Evolutionary conservation across 1,140 invertebrate species (phyloP).

Genomic region (Philaenus spumarius): DNA sequence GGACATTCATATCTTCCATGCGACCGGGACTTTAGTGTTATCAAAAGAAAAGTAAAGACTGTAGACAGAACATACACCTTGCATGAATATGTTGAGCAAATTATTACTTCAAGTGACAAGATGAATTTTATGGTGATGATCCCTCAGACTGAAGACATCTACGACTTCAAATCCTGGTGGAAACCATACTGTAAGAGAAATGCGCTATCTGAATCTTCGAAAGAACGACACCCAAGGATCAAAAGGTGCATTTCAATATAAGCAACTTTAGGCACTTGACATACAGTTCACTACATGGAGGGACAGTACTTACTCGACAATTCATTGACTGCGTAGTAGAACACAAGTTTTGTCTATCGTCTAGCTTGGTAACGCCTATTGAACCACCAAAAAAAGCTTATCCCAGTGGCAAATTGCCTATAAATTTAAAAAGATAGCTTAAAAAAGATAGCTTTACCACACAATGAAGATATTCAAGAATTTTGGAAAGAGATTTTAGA

Average conservation of each 20-base stretch:
- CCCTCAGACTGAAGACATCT: constrained; percentile 10
- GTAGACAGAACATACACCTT: constrained; percentile 13
- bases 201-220: constrained; percentile 5
- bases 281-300: not conserved
- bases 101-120: constrained; percentile 9
- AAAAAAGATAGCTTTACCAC: not conserved
- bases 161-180: constrained; percentile 18
- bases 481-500: constrained; percentile 1
- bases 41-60: constrained; percentile 15
- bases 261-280: constrained; percentile 9
- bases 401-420: constrained; percentile 10
- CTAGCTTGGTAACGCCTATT: not conserved
- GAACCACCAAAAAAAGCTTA: not conserved
- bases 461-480: constrained; percentile 4
- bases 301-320: not conserved
- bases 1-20: constrained; percentile 22
- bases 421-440: constrained; percentile 7
- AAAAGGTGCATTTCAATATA: constrained; percentile 11
- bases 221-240: not conserved
- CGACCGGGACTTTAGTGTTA: constrained; percentile 23
- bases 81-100: constrained; percentile 8
- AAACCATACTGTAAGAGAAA: constrained; percentile 11
- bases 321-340: constrained; percentile 9
- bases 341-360: constrained; percentile 8
- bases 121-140: constrained; percentile 10